phyloP scores from a whole-genome alignment of 2,797 vertebrate genomes.

The Amniataba percoides region DNA sequence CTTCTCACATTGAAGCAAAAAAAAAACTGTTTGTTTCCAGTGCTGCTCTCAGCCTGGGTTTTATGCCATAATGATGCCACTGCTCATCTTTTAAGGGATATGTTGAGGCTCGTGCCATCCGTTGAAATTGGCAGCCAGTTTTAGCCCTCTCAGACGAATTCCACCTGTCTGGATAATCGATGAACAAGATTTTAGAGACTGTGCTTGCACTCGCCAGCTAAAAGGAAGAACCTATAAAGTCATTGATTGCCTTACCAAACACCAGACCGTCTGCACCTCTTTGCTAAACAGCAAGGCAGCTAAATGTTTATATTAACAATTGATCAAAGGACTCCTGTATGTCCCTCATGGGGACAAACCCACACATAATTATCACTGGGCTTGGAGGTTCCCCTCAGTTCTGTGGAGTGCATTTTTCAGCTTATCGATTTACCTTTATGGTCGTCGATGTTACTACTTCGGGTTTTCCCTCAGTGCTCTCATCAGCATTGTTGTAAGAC shows the following conservation, averaged over 20 bases:
- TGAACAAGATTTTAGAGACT: slow-evolving; percentile 7
- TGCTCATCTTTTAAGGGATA: slow-evolving; percentile 19
- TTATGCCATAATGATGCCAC: slow-evolving; percentile 8
- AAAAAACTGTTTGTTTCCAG: neutral
- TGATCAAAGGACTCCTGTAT: neutral
- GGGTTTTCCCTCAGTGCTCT: neutral
- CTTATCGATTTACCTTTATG: neutral
- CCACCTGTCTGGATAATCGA: slow-evolving; percentile 1
- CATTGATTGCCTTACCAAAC: neutral
- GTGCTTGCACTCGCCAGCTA: slow-evolving; percentile 7
- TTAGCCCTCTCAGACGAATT: slow-evolving; percentile 31
- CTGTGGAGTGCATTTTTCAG: no score
- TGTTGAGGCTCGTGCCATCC: slow-evolving; percentile 34
- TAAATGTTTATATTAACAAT: neutral
- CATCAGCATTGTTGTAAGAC: neutral
- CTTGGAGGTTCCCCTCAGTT: no score
- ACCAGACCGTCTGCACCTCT: neutral
- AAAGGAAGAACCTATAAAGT: neutral
- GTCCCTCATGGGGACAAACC: neutral
- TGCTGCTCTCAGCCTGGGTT: slow-evolving; percentile 25
- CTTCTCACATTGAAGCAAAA: no score
- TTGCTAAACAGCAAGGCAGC: neutral
- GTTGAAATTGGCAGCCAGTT: slow-evolving; percentile 25
- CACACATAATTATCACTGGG: neutral
- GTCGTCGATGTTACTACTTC: neutral